Conservation (phyloP, 2,797 vertebrate genomes). For the Loris lydekkerianus region DNA sequence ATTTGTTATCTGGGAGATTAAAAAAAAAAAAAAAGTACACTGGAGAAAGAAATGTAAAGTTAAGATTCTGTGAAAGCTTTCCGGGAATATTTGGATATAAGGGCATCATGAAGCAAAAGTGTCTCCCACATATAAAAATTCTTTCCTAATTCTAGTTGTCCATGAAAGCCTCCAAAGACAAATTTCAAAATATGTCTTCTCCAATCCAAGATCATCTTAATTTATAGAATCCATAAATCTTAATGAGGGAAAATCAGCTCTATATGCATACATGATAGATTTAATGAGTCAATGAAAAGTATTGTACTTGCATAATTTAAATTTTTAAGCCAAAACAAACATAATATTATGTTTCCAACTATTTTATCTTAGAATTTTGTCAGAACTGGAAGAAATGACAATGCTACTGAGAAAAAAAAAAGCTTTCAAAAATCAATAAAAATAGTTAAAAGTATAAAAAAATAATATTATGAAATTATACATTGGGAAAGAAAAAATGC, state of each 20-base stretch:
- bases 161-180: slow-evolving; percentile 21
- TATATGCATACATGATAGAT: not conserved
- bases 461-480: slow-evolving; percentile 44
- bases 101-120: not conserved
- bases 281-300: slow-evolving; percentile 35
- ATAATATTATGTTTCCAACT: slow-evolving; percentile 41
- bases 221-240: slow-evolving; percentile 58
- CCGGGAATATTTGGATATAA: slow-evolving; percentile 31
- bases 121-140: not conserved
- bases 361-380: slow-evolving; percentile 60
- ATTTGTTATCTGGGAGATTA: slow-evolving; percentile 25
- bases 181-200: slow-evolving; percentile 38
- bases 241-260: slow-evolving; percentile 45
- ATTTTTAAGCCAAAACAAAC: slow-evolving; percentile 53
- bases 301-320: slow-evolving; percentile 34
- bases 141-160: not conserved
- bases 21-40: not conserved
- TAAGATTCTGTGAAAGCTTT: slow-evolving; percentile 64
- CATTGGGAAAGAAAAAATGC: slow-evolving; percentile 47
- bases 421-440: slow-evolving; percentile 63
- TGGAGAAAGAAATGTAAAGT: slow-evolving; percentile 56
- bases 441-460: slow-evolving; percentile 28
- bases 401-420: slow-evolving; percentile 46
- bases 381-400: slow-evolving; percentile 32
- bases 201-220: not conserved